Conservation (phyloP, 2,888 invertebrate genomes). For the Celastrina argiolus region DNA sequence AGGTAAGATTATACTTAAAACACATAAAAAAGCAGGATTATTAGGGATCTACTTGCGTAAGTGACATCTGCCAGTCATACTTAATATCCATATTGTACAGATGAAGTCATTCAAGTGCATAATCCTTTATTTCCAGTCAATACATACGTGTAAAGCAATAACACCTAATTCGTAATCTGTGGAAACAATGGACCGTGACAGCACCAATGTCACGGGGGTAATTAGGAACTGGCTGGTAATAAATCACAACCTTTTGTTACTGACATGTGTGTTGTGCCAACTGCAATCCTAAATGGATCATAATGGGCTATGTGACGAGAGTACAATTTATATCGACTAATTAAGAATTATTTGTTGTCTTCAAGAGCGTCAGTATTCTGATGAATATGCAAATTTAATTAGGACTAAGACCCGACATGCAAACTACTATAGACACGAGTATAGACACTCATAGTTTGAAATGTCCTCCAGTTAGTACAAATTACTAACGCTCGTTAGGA, state of each 20-base stretch:
- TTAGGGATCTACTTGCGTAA: too few relatives aligned
- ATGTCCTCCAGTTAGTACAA: too few relatives aligned
- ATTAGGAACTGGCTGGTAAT: background rate
- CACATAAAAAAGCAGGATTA: background rate
- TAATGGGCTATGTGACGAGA: conserved; percentile 1
- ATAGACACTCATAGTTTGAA: background rate
- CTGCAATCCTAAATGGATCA: background rate
- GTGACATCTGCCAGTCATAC: background rate
- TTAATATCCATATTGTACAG: background rate
- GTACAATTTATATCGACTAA: conserved; percentile 13
- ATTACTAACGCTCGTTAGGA: too few relatives aligned
- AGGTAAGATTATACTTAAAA: too few relatives aligned
- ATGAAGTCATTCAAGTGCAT: background rate
- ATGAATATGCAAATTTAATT: background rate
- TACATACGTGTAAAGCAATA: background rate
- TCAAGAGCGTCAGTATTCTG: background rate
- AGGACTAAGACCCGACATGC: background rate
- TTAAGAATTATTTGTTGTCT: background rate
- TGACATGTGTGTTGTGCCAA: background rate
- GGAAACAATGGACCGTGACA: conserved; percentile 2
- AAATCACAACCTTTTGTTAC: conserved; percentile 1
- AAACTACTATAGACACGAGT: too few relatives aligned
- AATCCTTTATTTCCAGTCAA: conserved; percentile 1
- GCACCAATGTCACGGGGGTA: background rate
- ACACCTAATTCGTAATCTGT: background rate